phyloP scores from a whole-genome alignment of 2,113 vertebrate species.

The Felis catus region F.catus_Fca126_mat1.0 CM031416.1:57941001-57941500 shows the following conservation, averaged over 20 bases:
- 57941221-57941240: background rate
- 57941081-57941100: background rate
- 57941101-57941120: background rate
- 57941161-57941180: background rate
- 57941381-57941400: background rate
- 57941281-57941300: background rate
- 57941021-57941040: background rate
- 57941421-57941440: too few relatives aligned
- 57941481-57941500: too few relatives aligned
- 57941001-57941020: background rate
- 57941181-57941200: background rate
- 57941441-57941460: too few relatives aligned
- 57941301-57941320: background rate
- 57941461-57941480: too few relatives aligned
- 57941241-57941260: background rate
- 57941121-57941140: background rate
- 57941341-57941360: background rate
- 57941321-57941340: background rate
- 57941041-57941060: background rate
- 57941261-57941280: background rate
- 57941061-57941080: background rate
- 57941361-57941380: background rate
- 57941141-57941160: background rate
- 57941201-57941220: background rate
- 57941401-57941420: background rate